Evolutionary conservation across 2,888 invertebrate species (phyloP).

Genomic region (Camponotus fellah): DNA sequence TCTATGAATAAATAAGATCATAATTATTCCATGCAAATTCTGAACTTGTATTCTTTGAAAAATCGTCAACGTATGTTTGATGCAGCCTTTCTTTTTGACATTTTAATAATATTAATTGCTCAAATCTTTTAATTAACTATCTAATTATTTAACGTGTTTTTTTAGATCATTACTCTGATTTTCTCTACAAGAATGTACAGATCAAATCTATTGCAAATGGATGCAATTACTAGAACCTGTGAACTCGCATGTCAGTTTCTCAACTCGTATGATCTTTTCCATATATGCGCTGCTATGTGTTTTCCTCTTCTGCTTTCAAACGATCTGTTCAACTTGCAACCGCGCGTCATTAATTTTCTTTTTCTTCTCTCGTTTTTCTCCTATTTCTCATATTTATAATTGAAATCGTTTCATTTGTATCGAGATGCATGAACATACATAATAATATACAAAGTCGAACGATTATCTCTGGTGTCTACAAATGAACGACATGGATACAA

Average conservation of each 20-base stretch:
- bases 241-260: too few relatives aligned
- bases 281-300: too few relatives aligned
- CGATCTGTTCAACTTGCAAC: too few relatives aligned
- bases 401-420: background rate
- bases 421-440: background rate
- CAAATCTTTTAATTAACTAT: background rate
- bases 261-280: too few relatives aligned
- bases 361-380: background rate
- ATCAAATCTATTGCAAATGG: too few relatives aligned
- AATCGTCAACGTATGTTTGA: background rate
- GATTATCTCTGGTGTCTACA: background rate
- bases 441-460: background rate
- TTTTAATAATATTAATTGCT: background rate
- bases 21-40: background rate
- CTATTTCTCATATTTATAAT: background rate
- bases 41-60: background rate
- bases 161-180: background rate
- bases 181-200: too few relatives aligned
- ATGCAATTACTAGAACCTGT: too few relatives aligned
- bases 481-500: constrained; percentile 13
- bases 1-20: background rate
- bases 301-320: too few relatives aligned
- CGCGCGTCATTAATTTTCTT: too few relatives aligned
- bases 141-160: background rate
- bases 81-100: background rate